A percentile compares a stretch with the other conserved stretches of the same genome.
Conservation (phyloP, 1,140 invertebrate genomes). For the Dolichoris vasculosae region DNA sequence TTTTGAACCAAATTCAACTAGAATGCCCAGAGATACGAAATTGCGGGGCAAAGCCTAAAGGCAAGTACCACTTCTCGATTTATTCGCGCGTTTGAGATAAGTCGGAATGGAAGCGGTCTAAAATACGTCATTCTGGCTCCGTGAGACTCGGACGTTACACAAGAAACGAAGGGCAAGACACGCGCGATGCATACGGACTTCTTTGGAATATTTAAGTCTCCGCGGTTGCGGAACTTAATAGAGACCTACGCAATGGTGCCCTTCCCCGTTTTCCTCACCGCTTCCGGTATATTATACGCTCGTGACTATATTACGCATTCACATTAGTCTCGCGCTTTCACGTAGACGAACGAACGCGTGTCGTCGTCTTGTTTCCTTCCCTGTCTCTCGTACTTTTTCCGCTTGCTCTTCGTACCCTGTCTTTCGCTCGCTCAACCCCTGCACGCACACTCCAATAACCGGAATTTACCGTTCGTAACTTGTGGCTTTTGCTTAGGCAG, state of each 20-base stretch:
- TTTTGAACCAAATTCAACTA: neutral
- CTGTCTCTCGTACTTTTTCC: neutral
- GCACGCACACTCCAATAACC: neutral
- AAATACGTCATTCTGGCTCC: neutral
- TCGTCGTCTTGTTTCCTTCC: neutral
- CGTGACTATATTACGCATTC: slow-evolving; percentile 34
- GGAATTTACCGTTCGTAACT: slow-evolving; percentile 35
- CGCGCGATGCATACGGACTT: neutral
- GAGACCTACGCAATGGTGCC: neutral
- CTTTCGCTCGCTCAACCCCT: neutral
- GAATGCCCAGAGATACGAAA: neutral
- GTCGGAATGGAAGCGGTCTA: neutral
- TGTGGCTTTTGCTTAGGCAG: slow-evolving; percentile 8
- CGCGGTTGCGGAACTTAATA: slow-evolving; percentile 31
- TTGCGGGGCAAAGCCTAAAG: neutral
- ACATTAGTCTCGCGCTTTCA: neutral
- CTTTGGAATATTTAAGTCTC: slow-evolving; percentile 26
- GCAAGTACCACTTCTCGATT: neutral
- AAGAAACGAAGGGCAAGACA: neutral
- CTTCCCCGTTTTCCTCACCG: neutral
- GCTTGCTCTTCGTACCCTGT: neutral
- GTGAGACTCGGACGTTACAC: neutral
- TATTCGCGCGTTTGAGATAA: neutral
- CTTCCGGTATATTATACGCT: neutral
- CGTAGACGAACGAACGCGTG: neutral